phyloP scores from a whole-genome alignment of 2,113 vertebrate genomes.

The Agelaius tricolor region DNA sequence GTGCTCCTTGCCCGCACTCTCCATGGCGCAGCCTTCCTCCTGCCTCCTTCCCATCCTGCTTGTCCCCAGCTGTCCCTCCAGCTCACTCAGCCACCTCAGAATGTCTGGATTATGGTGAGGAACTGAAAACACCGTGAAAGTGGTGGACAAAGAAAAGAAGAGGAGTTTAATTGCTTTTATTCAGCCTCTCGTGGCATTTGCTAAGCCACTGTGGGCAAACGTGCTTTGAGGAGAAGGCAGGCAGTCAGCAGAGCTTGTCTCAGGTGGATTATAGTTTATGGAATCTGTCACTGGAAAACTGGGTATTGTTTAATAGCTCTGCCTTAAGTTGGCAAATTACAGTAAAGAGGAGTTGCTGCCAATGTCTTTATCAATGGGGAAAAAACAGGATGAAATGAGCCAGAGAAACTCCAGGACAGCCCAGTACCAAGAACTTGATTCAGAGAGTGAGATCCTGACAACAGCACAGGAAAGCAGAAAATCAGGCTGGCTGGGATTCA shows the following conservation, averaged over 20 bases:
- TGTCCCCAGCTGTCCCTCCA: neutral
- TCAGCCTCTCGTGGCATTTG: neutral
- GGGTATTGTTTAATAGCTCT: neutral
- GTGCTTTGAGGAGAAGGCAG: neutral
- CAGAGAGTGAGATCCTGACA: neutral
- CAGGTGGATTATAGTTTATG: neutral
- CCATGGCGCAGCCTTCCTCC: neutral
- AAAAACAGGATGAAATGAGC: neutral
- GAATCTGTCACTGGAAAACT: neutral
- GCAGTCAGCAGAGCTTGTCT: neutral
- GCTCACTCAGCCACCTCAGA: neutral
- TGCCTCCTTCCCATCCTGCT: neutral
- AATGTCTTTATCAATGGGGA: neutral
- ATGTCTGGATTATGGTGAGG: neutral
- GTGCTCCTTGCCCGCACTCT: neutral
- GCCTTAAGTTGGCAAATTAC: neutral
- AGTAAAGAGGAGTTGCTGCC: neutral
- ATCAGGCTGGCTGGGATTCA: neutral
- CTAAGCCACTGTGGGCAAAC: neutral
- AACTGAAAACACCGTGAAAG: fast-evolving
- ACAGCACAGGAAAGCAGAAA: neutral
- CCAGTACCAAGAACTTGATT: fast-evolving
- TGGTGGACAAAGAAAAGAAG: neutral
- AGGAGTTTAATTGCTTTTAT: neutral
- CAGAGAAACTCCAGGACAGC: neutral